These are phyloP conservation scores for Sipha flava DNA, from an alignment of 1,140 invertebrate species.

Conservation along the genomic window DNA sequence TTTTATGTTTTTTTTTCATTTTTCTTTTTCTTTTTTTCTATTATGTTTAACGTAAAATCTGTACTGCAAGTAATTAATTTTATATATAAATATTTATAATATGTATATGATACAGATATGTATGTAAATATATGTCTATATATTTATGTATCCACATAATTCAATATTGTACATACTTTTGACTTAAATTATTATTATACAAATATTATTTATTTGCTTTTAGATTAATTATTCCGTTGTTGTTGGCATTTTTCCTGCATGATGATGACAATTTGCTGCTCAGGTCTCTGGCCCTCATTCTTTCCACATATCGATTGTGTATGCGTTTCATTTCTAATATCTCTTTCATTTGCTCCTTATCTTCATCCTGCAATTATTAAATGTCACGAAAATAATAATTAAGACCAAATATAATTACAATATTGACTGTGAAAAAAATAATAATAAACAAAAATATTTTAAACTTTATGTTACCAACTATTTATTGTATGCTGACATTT, in stretches of 20 bases:
- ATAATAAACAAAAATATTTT: background rate
- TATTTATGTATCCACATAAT: background rate
- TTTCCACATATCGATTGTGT: conserved; percentile 64
- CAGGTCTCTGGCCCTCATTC: conserved; percentile 40
- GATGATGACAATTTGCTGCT: conserved; percentile 18
- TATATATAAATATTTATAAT: background rate
- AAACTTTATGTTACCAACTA: background rate
- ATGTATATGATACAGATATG: background rate
- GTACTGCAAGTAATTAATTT: background rate
- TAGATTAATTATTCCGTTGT: background rate
- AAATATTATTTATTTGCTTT: conserved; percentile 1
- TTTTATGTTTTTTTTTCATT: conserved; percentile 5
- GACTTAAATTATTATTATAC: background rate
- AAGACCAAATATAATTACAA: background rate
- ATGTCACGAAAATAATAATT: background rate
- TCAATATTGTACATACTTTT: background rate
- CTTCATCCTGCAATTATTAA: conserved; percentile 61
- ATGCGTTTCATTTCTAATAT: conserved; percentile 82
- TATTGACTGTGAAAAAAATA: background rate
- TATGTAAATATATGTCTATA: background rate
- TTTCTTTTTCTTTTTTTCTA: background rate
- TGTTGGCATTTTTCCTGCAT: background rate
- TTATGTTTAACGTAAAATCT: background rate
- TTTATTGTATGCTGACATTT: background rate
- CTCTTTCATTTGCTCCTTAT: conserved; percentile 88